Evolutionary conservation across 2,797 vertebrate species (phyloP).

Genomic region (Danio choprae): DNA sequence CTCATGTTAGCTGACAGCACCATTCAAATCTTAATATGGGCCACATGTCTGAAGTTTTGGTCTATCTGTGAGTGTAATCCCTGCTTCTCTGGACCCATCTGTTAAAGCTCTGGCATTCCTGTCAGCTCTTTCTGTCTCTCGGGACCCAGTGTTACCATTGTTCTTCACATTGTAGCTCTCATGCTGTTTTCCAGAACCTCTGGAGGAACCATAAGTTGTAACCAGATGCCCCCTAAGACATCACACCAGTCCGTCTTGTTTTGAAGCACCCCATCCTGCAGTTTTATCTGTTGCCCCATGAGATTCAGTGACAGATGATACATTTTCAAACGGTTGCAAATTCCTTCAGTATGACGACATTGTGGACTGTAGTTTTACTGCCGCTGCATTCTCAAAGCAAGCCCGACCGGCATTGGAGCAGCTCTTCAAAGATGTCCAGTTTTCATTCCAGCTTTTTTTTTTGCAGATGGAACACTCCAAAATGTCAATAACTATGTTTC

Average conservation of each 20-base stretch:
- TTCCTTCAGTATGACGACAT: slow-evolving; percentile 73
- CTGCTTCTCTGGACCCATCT: slow-evolving; percentile 42
- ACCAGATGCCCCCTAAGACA: slow-evolving; percentile 68
- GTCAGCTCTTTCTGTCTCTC: slow-evolving; percentile 52
- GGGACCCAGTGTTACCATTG: slow-evolving; percentile 46
- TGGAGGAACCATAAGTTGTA: slow-evolving; percentile 78
- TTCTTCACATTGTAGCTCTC: slow-evolving; percentile 49
- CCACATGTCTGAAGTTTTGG: slow-evolving; percentile 24
- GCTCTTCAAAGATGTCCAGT: not conserved
- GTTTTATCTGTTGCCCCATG: slow-evolving; percentile 77
- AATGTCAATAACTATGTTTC: not conserved
- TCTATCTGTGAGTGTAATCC: slow-evolving; percentile 3
- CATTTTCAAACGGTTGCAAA: slow-evolving; percentile 80
- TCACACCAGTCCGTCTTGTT: slow-evolving; percentile 65
- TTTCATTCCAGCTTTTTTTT: not conserved
- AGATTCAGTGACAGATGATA: slow-evolving; percentile 75
- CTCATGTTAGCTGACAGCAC: slow-evolving; percentile 8
- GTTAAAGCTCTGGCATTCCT: slow-evolving; percentile 57
- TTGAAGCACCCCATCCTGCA: slow-evolving; percentile 78
- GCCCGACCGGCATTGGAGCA: not conserved
- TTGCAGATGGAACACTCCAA: not conserved
- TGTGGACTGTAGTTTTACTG: slow-evolving; percentile 25
- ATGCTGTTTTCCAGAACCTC: slow-evolving; percentile 58
- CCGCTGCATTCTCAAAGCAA: slow-evolving; percentile 23
- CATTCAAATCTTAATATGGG: not conserved